These are phyloP conservation scores for Conomelus anceps DNA, from an alignment of 2,888 invertebrate genomes.

Conservation along the genomic window DNA sequence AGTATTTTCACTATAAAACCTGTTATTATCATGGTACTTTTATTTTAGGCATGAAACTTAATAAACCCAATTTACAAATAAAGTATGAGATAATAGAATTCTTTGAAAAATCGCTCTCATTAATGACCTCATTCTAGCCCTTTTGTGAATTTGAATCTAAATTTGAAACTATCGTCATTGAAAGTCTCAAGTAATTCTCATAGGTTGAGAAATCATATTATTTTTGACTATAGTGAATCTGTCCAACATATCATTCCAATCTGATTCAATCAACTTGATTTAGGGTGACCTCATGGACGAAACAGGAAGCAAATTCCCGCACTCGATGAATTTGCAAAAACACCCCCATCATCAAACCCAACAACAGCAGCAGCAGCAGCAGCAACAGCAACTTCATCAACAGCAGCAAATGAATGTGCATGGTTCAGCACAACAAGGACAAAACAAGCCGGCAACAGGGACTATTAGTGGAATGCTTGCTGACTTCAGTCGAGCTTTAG, in stretches of 20 bases:
- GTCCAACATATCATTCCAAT: neutral
- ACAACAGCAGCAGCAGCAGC: conserved; percentile 23
- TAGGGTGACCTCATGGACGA: conserved; percentile 24
- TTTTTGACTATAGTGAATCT: neutral
- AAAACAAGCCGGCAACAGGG: conserved; percentile 36
- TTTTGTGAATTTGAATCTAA: no score
- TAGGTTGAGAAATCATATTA: neutral
- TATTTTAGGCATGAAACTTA: neutral
- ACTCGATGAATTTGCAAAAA: conserved; percentile 23
- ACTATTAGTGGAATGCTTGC: conserved; percentile 45
- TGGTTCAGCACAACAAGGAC: conserved; percentile 36
- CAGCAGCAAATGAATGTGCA: conserved; percentile 46
- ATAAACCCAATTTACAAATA: no score
- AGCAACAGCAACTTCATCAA: conserved; percentile 44
- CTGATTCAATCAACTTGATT: conserved; percentile 16
- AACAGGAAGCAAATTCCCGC: conserved; percentile 21
- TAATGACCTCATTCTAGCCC: no score
- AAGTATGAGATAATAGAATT: neutral
- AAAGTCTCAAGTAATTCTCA: no score
- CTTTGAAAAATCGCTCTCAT: no score
- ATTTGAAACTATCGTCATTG: no score
- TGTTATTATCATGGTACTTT: neutral
- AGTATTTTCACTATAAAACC: neutral
- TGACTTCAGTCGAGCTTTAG: conserved; percentile 45
- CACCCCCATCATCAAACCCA: conserved; percentile 19